Percentiles rank a stretch among this genome's conserved stretches.
These are phyloP conservation scores for Hartigia nigra DNA, from an alignment of 2,888 invertebrate species.

Conservation along the genomic window DNA sequence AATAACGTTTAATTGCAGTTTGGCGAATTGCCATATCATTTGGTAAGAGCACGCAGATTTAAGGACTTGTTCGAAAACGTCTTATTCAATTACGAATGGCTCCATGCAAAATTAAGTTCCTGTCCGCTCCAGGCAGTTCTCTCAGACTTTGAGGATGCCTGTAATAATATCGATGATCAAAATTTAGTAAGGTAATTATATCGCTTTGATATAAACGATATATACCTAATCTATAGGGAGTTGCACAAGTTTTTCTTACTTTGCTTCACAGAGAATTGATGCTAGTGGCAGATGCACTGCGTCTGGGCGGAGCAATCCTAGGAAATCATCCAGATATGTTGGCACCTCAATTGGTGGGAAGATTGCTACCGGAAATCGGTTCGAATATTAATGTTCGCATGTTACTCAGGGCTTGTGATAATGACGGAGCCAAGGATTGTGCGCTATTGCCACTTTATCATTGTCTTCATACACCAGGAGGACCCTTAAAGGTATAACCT, in stretches of 20 bases:
- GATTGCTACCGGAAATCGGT: conserved; percentile 92
- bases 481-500: conserved; percentile 86
- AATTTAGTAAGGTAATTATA: conserved; percentile 77
- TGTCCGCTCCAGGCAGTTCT: conserved; percentile 95
- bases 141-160: conserved; percentile 95
- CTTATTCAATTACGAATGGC: conserved; percentile 97
- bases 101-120: conserved; percentile 94
- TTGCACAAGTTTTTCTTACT: neutral
- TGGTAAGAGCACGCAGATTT: conserved; percentile 90
- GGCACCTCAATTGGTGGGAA: conserved; percentile 92
- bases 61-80: conserved; percentile 92
- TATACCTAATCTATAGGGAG: neutral
- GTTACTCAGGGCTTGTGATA: conserved; percentile 90
- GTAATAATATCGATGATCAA: conserved; percentile 81
- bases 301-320: conserved; percentile 93
- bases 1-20: conserved; percentile 70
- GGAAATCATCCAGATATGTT: conserved; percentile 95
- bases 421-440: conserved; percentile 88
- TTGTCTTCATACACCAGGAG: conserved; percentile 98
- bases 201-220: neutral
- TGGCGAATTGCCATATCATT: conserved; percentile 94
- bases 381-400: conserved; percentile 85
- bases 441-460: conserved; percentile 93
- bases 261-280: conserved; percentile 78
- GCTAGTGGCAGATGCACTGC: conserved; percentile 92